phyloP scores from a whole-genome alignment of 2,113 vertebrate species.

The Toxotes chatareus region DNA sequence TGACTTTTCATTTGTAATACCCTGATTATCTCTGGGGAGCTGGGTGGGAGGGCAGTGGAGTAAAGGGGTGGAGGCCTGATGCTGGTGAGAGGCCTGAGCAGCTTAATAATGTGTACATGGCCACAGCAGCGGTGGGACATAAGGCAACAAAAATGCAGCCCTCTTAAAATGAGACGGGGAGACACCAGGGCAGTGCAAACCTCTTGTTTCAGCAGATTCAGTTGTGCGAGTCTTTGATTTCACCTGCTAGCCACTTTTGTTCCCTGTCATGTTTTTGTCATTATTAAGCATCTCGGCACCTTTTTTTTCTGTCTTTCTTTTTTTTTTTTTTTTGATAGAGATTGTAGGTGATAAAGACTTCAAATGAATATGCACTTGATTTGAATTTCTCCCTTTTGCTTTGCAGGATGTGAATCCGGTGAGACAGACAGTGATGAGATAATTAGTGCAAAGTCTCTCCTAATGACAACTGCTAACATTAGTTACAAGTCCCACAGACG shows the following conservation, averaged over 20 bases:
- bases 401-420: conserved; percentile 43
- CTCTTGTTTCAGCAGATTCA: conserved; percentile 59
- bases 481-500: conserved; percentile 58
- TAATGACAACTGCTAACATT: conserved; percentile 72
- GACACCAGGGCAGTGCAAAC: conserved; percentile 54
- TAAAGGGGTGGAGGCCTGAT: conserved; percentile 15
- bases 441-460: conserved; percentile 70
- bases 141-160: conserved; percentile 67
- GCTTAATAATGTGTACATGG: conserved; percentile 80
- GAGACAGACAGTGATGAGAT: conserved; percentile 69
- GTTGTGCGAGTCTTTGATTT: conserved; percentile 43
- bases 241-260: conserved; percentile 43
- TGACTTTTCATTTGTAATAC: conserved; percentile 83
- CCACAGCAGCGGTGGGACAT: conserved; percentile 57
- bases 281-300: conserved; percentile 33
- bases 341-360: conserved; percentile 46
- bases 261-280: conserved; percentile 46
- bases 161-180: conserved; percentile 67
- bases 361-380: conserved; percentile 37
- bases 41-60: conserved; percentile 53
- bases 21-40: conserved; percentile 78
- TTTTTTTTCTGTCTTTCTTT: neutral
- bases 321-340: conserved; percentile 11
- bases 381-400: conserved; percentile 44
- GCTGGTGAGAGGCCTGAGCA: conserved; percentile 61